phyloP scores from a whole-genome alignment of 2,113 vertebrate genomes.

The Cygnus atratus region DNA sequence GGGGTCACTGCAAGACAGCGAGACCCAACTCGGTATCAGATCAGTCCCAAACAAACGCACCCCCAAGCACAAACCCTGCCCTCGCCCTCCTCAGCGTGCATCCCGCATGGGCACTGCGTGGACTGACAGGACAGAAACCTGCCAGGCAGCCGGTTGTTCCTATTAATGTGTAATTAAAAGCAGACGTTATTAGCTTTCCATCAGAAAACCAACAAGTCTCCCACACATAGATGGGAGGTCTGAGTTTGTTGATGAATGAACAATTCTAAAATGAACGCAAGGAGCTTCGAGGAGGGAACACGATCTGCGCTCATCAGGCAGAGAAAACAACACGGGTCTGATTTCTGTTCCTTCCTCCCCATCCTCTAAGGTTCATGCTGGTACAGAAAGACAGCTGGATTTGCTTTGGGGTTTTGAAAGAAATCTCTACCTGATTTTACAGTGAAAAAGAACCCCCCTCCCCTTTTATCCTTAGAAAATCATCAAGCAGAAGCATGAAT shows the following conservation, averaged over 20 bases:
- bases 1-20: background rate
- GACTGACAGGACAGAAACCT: slow-evolving; percentile 12
- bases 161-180: slow-evolving; percentile 68
- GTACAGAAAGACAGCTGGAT: background rate
- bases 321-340: background rate
- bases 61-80: background rate
- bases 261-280: background rate
- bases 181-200: slow-evolving; percentile 41
- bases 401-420: background rate
- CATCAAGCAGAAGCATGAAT: background rate
- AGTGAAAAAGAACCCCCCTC: background rate
- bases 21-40: background rate
- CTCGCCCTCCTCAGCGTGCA: rapidly evolving
- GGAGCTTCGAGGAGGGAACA: background rate
- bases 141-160: slow-evolving; percentile 41
- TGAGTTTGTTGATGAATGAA: slow-evolving; percentile 36
- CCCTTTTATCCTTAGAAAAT: background rate
- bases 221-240: background rate
- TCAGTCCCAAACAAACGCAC: background rate
- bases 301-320: background rate
- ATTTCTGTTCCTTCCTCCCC: background rate
- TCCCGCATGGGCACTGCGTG: rapidly evolving
- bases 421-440: background rate
- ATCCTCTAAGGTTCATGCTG: background rate
- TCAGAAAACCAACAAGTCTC: slow-evolving; percentile 38